A percentile compares a stretch with the other conserved stretches of the same genome.
These are phyloP conservation scores for Hyposoter dolosus DNA, from an alignment of 2,888 invertebrate species.

Conservation along the genomic window DNA sequence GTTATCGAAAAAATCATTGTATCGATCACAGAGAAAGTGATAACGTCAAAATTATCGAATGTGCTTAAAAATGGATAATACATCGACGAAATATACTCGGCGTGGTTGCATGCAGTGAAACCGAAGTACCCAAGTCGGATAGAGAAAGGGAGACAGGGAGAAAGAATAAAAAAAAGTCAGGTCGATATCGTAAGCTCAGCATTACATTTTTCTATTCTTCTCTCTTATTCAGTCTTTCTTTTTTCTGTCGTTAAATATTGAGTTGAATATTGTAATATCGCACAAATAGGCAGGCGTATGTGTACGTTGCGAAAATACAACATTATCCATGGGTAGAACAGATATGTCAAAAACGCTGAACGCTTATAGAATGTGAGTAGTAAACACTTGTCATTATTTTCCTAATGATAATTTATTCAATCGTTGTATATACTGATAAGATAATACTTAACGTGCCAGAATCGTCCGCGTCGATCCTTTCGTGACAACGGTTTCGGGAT, in stretches of 20 bases:
- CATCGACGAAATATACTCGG: slow-evolving; percentile 45
- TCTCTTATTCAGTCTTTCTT: slow-evolving; percentile 15
- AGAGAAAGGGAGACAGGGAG: slow-evolving; percentile 29
- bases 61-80: slow-evolving; percentile 46
- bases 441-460: background rate
- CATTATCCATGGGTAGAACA: slow-evolving; percentile 83
- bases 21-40: slow-evolving; percentile 44
- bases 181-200: slow-evolving; percentile 70
- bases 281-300: slow-evolving; percentile 72
- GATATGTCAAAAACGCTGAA: slow-evolving; percentile 94
- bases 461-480: slow-evolving; percentile 1
- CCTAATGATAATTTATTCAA: slow-evolving; percentile 25
- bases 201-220: slow-evolving; percentile 66
- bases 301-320: slow-evolving; percentile 58
- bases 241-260: background rate
- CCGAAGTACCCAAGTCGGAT: slow-evolving; percentile 31
- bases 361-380: slow-evolving; percentile 95
- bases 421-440: background rate
- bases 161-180: slow-evolving; percentile 37
- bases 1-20: slow-evolving; percentile 31
- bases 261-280: background rate
- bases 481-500: slow-evolving; percentile 13
- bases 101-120: slow-evolving; percentile 56
- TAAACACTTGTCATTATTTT: slow-evolving; percentile 52
- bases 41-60: slow-evolving; percentile 40